A percentile compares a stretch with the other conserved stretches of the same genome.
Evolutionary conservation across 2,888 invertebrate species (phyloP).

Genomic region (Apotomis turbidana): DNA sequence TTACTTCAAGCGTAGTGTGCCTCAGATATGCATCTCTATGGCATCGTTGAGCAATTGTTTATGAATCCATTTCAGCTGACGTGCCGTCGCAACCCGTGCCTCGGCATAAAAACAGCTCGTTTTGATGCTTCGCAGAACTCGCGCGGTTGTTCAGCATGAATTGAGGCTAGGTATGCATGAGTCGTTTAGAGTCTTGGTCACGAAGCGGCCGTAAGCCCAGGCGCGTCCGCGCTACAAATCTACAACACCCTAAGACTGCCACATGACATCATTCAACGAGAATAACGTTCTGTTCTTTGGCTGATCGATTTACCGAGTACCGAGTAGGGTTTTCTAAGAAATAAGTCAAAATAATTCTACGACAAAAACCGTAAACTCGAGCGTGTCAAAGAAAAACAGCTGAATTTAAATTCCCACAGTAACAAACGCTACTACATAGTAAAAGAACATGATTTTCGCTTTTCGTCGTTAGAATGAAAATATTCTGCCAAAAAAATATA

Average conservation of each 20-base stretch:
- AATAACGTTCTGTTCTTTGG: constrained; percentile 18
- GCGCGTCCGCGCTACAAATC: constrained; percentile 60
- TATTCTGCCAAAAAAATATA: background rate
- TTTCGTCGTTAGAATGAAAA: too few species aligned
- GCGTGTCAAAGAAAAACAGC: background rate
- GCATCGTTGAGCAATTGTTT: constrained; percentile 34
- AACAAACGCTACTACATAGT: background rate
- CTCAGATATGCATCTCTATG: constrained; percentile 15
- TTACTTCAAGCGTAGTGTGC: constrained; percentile 6
- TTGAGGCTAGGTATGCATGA: constrained; percentile 62
- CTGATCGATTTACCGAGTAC: constrained; percentile 14
- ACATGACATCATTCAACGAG: constrained; percentile 70
- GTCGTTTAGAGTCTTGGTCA: constrained; percentile 65
- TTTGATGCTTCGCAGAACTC: constrained; percentile 53
- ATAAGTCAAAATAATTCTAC: background rate
- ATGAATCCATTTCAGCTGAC: constrained; percentile 39
- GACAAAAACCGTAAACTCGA: background rate
- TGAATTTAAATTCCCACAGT: background rate
- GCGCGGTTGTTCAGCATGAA: constrained; percentile 57
- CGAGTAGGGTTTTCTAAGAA: background rate
- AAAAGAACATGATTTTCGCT: background rate
- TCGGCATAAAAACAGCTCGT: constrained; percentile 51
- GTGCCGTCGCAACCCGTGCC: constrained; percentile 42
- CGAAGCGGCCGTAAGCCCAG: constrained; percentile 62
- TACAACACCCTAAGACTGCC: constrained; percentile 50